Base-by-base conservation (phyloP, 2,888 invertebrate genomes). In the Synergus laeviventris region DNA sequence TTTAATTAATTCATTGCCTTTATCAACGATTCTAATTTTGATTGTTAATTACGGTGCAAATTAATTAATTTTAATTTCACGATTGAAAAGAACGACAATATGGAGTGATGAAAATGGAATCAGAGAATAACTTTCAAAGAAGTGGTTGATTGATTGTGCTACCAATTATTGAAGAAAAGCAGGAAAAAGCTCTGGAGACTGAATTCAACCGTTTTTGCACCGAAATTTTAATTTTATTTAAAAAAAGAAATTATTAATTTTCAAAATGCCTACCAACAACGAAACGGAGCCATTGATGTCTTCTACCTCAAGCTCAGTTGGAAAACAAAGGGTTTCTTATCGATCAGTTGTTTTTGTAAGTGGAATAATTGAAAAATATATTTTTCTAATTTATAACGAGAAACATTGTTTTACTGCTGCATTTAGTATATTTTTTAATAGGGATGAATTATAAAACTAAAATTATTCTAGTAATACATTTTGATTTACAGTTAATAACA, bases 211-310 rank as follows among this genome's bases (percentile, higher is more conserved):
- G 24, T 9, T 59, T 2, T 59, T 21, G 14, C 1, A 59, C 12
- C 12, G 1, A 18, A 59, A 7, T 11, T 21, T 5, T 24, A 24
- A 24, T 24, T 59, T 24, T 14, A 24, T 24, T 24, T 24, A 4
- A 14, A 59, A 12, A 24, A 59, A 24, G 14, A 59, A 14, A 59
- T 59, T 54, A 18, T 54, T 54, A 24, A 24, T 59, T 14, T 42
- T 31, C 45, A 76, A 8, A 62, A 88, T 88, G 88, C 86, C 88
- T 9, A 85, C 86, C 11, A 84, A 83, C 2, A 88, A 87, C 21
- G 88, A 88, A 79, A 86, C 79, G n/a, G 86, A 87, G 42, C 88
- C 87, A 2, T 76, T 88, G 66, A 86, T 88, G 74, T 59, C 85
- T 5, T 74, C 84, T 9, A 77, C 82, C 4, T 73, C 80, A 60